Percentiles rank a stretch among this genome's conserved stretches.
Conservation (phyloP, 2,797 vertebrate species). For the Sebastes miniatus region DNA sequence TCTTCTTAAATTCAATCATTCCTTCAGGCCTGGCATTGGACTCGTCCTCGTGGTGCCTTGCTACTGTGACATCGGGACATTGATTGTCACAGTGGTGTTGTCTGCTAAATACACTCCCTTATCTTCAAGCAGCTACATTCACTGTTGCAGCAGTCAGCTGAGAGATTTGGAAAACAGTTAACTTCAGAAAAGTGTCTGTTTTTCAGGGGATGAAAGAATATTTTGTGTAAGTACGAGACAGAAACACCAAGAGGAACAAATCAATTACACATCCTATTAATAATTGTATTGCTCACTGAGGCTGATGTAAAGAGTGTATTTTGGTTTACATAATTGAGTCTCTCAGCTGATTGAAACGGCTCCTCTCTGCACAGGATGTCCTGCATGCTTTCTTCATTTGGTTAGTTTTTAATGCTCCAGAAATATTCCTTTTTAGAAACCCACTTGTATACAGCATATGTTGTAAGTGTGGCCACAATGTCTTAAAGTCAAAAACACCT, state of each 20-base stretch:
- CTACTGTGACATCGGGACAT: conserved; percentile 36
- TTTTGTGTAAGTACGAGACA: conserved; percentile 19
- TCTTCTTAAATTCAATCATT: not conserved
- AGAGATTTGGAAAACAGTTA: conserved; percentile 20
- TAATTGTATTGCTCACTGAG: not conserved
- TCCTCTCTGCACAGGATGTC: not conserved
- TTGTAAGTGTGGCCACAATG: no score
- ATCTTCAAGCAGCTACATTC: conserved; percentile 1
- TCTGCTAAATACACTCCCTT: conserved; percentile 36
- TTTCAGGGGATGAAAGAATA: conserved; percentile 35
- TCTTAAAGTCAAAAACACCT: no score
- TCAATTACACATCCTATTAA: not conserved
- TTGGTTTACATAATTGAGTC: not conserved
- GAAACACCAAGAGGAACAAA: not conserved
- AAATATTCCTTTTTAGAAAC: not conserved
- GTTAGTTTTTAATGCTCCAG: not conserved
- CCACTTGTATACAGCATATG: not conserved
- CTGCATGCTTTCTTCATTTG: not conserved
- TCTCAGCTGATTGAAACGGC: conserved; percentile 15
- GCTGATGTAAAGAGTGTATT: not conserved
- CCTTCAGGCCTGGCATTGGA: conserved; percentile 50
- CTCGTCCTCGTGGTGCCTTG: conserved; percentile 24
- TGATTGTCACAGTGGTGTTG: conserved; percentile 64
- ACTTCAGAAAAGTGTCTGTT: conserved; percentile 17
- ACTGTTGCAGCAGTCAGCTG: conserved; percentile 55